phyloP scores from a whole-genome alignment of 2,113 vertebrate genomes.

The Triplophysa dalaica region DNA sequence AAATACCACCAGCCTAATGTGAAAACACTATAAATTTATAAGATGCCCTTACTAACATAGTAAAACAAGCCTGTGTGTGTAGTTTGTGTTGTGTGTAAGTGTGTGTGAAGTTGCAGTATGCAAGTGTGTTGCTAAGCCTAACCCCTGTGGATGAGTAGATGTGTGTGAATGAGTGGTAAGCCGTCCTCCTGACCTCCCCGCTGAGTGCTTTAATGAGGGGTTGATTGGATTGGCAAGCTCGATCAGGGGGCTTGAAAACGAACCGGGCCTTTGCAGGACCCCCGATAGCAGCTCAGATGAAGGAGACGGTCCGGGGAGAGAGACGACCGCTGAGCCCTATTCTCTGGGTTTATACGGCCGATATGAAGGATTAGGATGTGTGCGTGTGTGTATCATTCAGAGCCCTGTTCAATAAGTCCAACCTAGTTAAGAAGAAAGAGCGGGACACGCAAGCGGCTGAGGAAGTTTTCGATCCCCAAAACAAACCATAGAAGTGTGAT shows the following conservation, averaged over 20 bases:
- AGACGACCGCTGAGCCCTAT: slow-evolving; percentile 64
- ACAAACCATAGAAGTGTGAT: slow-evolving; percentile 39
- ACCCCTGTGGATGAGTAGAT: slow-evolving; percentile 41
- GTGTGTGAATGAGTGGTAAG: slow-evolving; percentile 48
- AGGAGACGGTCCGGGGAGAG: slow-evolving; percentile 54
- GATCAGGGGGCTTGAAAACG: slow-evolving; percentile 47
- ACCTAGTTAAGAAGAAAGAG: slow-evolving; percentile 63
- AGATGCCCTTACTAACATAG: too few species aligned
- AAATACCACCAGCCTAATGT: too few species aligned
- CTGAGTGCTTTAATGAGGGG: slow-evolving; percentile 72
- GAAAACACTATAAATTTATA: too few species aligned
- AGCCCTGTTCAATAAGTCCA: slow-evolving; percentile 57
- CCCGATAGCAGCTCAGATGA: slow-evolving; percentile 59
- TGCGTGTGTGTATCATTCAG: slow-evolving; percentile 38
- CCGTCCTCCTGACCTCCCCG: slow-evolving; percentile 56
- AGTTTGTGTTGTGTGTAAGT: not conserved
- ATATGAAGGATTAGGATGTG: slow-evolving; percentile 65
- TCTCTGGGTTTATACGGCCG: slow-evolving; percentile 57
- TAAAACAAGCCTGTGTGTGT: not conserved
- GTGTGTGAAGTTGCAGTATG: not conserved
- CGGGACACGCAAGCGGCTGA: slow-evolving; percentile 57
- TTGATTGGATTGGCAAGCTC: slow-evolving; percentile 64
- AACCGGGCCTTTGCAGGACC: slow-evolving; percentile 51
- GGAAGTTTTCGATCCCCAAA: slow-evolving; percentile 36
- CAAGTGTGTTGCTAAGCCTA: slow-evolving; percentile 5